Percentiles rank a stretch among this genome's conserved stretches.
phyloP scores from a whole-genome alignment of 2,113 vertebrate species.

The Vombatus ursinus region DNA sequence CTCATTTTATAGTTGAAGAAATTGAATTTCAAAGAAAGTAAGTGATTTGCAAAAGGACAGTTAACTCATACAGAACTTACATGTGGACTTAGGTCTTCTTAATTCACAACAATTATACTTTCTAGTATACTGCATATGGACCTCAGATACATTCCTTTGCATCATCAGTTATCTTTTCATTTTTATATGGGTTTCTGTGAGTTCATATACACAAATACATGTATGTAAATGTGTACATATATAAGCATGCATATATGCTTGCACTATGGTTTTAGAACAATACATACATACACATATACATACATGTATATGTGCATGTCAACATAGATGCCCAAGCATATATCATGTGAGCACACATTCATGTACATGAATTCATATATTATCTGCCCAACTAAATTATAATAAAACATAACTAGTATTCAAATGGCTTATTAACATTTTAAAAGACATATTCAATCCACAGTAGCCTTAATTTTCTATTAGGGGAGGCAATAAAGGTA shows the following conservation, averaged over 20 bases:
- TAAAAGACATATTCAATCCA: background rate
- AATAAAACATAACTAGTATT: background rate
- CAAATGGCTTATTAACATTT: background rate
- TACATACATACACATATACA: background rate
- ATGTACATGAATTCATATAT: background rate
- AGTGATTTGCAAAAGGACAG: background rate
- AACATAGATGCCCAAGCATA: background rate
- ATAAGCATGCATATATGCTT: background rate
- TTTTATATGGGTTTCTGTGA: background rate
- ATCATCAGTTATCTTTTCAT: background rate
- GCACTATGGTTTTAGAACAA: background rate
- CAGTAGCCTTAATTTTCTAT: background rate
- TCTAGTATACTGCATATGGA: background rate
- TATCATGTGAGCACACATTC: background rate
- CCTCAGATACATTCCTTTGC: background rate
- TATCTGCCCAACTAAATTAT: background rate
- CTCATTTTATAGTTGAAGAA: background rate
- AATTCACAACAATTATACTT: background rate
- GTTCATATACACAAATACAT: background rate
- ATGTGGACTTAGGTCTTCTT: background rate
- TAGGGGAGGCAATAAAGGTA: background rate
- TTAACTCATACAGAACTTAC: background rate
- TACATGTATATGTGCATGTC: too few species aligned
- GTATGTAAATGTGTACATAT: background rate
- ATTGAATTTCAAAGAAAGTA: background rate